Evolutionary conservation across 35 echinoderm and acorn worm species (phyloP), one percentile per base, ranked within the genome.

Genomic region (Acanthaster planci): DNA sequence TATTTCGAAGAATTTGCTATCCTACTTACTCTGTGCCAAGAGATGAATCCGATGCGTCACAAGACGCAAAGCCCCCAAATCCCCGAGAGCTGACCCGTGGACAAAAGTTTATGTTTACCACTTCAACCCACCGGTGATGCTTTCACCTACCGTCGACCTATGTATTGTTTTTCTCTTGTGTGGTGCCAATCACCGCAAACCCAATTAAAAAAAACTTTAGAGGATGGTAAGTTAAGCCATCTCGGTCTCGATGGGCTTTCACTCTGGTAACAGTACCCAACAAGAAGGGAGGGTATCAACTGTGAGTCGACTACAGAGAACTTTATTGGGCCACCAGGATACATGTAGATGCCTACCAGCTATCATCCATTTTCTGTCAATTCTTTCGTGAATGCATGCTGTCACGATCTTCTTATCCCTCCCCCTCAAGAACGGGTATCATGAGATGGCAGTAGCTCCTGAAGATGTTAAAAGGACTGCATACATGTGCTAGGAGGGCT

Each of bases 191-290:
- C 88, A 1, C 31, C 72, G 16, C 60, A 51, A n/a, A 77, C 86
- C 3, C 57, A 91, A 77, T 67, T 91, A 47, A 39, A 76, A 17
- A 40, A 87, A 40, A 84, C 86, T 37, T 56, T 91, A 42, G 84
- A 77, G 18, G 26, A 50, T 51, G 84, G 84, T 18, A 80, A 10
- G 86, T 91, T 21, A 83, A 91, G 52, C 82, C 85, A 29, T 86
- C 72, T 0, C 52, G 23, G 27, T 60, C 72, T 26, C 82, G 82
- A 38, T 91, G 89, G 89, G 39, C 84, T 16, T 86, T 60, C 21
- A 82, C 89, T 21, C 68, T 91, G 26, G 83, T 86, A 21, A 78
- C 86, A 38, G 89, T 91, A 37, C 82, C 82, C 40, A 91, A 91
- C 32, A n/a, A 14, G 22, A 77, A 68, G 29, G 68, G 32, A 35